phyloP scores from a whole-genome alignment of 2,888 invertebrate genomes.

The Drosophila greeni region DNA sequence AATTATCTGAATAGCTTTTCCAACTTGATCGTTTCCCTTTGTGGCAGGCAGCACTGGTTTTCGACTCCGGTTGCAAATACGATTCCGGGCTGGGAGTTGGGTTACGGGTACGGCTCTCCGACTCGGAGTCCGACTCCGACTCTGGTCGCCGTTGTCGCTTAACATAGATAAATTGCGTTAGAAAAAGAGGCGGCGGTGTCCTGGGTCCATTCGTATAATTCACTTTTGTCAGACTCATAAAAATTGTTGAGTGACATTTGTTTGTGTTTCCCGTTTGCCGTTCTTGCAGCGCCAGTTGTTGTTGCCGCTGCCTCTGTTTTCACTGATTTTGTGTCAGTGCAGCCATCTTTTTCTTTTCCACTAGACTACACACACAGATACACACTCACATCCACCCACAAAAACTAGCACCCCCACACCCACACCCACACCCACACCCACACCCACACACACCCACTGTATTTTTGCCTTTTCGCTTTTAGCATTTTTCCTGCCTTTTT shows the following conservation, averaged over 20 bases:
- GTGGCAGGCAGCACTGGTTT: constrained; percentile 11
- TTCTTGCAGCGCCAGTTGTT: constrained; percentile 45
- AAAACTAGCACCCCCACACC: constrained; percentile 4
- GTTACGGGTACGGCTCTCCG: constrained; percentile 9
- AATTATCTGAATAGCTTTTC: neutral
- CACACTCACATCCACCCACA: constrained; percentile 22
- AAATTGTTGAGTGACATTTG: constrained; percentile 74
- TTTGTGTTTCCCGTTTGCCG: constrained; percentile 73
- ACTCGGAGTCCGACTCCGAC: constrained; percentile 7
- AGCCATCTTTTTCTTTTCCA: constrained; percentile 68
- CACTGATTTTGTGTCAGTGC: constrained; percentile 70
- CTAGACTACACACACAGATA: constrained; percentile 45
- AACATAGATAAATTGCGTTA: constrained; percentile 74
- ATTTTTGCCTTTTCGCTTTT: constrained; percentile 47
- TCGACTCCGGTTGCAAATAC: neutral
- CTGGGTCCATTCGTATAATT: constrained; percentile 73
- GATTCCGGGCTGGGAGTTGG: neutral
- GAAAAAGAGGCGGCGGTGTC: constrained; percentile 71
- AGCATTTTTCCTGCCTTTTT: constrained; percentile 40
- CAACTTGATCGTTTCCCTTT: neutral
- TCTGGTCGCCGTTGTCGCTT: constrained; percentile 52
- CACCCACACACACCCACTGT: constrained; percentile 10
- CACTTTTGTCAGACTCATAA: constrained; percentile 75
- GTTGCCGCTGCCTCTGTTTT: constrained; percentile 37
- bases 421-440: constrained; percentile 1